These are phyloP conservation scores for Microhierax caerulescens DNA, from an alignment of 2,797 vertebrate species.

Conservation along the genomic window DNA sequence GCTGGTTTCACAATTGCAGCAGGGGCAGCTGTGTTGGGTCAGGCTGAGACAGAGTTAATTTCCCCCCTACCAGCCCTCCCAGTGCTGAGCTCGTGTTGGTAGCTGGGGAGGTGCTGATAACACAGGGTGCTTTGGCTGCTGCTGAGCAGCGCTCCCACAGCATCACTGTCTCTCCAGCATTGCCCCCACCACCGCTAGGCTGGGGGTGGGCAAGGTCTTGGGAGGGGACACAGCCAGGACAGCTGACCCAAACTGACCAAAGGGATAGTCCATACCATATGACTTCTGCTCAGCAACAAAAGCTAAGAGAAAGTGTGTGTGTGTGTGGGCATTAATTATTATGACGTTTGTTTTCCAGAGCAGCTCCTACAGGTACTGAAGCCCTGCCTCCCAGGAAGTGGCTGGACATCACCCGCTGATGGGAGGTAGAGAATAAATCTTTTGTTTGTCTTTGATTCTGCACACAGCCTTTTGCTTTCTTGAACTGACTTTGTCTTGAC, in stretches of 20 bases:
- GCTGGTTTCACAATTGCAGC: not conserved
- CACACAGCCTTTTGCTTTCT: not conserved
- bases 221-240: too few species aligned
- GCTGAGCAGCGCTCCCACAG: too few species aligned
- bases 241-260: too few species aligned
- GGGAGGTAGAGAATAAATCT: not conserved
- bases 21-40: not conserved
- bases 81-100: not conserved
- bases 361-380: not conserved
- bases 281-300: too few species aligned
- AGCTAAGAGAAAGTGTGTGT: too few species aligned
- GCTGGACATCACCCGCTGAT: not conserved
- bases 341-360: not conserved
- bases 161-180: too few species aligned
- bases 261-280: too few species aligned
- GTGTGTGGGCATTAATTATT: too few species aligned
- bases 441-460: not conserved
- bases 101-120: too few species aligned
- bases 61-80: not conserved
- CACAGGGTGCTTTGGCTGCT: too few species aligned
- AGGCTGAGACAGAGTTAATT: not conserved
- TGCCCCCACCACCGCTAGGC: too few species aligned
- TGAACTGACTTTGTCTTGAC: not conserved
- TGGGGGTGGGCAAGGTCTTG: too few species aligned
- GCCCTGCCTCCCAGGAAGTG: not conserved